Conservation (phyloP, 2,888 invertebrate species). For the Habrosyne pyritoides region DNA sequence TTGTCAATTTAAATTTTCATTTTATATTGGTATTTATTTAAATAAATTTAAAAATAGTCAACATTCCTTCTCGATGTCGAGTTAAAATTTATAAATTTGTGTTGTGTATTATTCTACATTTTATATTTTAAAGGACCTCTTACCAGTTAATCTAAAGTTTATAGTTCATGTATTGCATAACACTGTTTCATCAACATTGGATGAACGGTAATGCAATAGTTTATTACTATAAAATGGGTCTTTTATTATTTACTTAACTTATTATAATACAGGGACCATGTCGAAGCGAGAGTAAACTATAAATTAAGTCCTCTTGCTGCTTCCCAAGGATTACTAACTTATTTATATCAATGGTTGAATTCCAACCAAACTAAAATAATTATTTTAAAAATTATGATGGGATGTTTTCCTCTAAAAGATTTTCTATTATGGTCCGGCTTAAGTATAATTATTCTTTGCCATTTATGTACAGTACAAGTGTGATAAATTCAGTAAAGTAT, state of each 20-base stretch:
- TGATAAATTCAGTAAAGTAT: conserved; percentile 55
- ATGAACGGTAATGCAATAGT: neutral
- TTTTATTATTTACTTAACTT: conserved; percentile 17
- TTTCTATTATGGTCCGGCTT: conserved; percentile 39
- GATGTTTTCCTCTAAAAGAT: neutral
- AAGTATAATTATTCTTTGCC: conserved; percentile 59
- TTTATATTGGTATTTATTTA: conserved; percentile 29
- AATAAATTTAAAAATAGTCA: conserved; percentile 22
- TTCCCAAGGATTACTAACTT: conserved; percentile 25
- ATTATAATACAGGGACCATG: conserved; percentile 36
- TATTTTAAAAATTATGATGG: neutral
- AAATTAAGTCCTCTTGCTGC: conserved; percentile 26
- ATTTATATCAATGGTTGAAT: conserved; percentile 18
- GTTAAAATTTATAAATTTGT: conserved; percentile 9
- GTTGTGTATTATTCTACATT: neutral
- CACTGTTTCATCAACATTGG: no score
- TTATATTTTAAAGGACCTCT: neutral
- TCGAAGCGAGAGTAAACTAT: conserved; percentile 27
- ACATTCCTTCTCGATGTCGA: conserved; percentile 35
- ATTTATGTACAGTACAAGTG: conserved; percentile 76
- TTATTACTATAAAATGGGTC: conserved; percentile 15
- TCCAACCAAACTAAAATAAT: conserved; percentile 9
- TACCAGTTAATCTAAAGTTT: neutral
- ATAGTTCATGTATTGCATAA: neutral
- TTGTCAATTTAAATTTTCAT: conserved; percentile 18